phyloP scores from a whole-genome alignment of 1,140 invertebrate genomes.

The Latrodectus geometricus region DNA sequence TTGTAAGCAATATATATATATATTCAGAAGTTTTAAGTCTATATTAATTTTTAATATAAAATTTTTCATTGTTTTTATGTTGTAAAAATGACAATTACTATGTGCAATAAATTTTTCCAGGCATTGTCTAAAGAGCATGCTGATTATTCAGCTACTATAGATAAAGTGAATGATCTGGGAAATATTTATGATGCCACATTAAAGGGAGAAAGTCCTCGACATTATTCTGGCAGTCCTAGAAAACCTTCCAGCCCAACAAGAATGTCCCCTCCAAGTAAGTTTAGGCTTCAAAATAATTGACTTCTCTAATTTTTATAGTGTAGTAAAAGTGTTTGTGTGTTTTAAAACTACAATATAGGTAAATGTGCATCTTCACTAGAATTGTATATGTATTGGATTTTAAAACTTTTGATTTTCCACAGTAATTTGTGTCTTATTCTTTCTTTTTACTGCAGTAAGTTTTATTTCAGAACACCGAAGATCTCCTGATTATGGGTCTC shows the following conservation, averaged over 20 bases:
- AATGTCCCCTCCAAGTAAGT: slow-evolving; percentile 57
- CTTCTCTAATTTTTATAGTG: neutral
- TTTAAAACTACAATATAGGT: neutral
- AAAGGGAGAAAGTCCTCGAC: slow-evolving; percentile 77
- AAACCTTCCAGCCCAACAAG: slow-evolving; percentile 61
- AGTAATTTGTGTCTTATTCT: neutral
- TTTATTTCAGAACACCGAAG: slow-evolving; percentile 58
- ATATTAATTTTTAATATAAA: neutral
- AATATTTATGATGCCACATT: slow-evolving; percentile 85
- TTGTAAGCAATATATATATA: too few species aligned
- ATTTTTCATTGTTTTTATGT: slow-evolving; percentile 21
- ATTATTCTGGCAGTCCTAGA: slow-evolving; percentile 82
- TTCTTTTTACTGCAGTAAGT: neutral
- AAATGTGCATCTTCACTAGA: too few species aligned
- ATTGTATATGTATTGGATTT: neutral
- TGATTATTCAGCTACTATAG: slow-evolving; percentile 86
- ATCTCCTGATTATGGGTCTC: slow-evolving; percentile 64
- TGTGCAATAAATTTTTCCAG: slow-evolving; percentile 66
- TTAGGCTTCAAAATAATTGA: neutral
- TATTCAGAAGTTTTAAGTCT: neutral
- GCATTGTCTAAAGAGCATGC: slow-evolving; percentile 90
- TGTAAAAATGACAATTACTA: neutral
- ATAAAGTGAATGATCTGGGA: slow-evolving; percentile 92
- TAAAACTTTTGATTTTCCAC: neutral
- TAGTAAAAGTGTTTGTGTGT: neutral